These are phyloP conservation scores for Astur gentilis DNA, from an alignment of 2,113 vertebrate genomes.

Conservation along the genomic window DNA sequence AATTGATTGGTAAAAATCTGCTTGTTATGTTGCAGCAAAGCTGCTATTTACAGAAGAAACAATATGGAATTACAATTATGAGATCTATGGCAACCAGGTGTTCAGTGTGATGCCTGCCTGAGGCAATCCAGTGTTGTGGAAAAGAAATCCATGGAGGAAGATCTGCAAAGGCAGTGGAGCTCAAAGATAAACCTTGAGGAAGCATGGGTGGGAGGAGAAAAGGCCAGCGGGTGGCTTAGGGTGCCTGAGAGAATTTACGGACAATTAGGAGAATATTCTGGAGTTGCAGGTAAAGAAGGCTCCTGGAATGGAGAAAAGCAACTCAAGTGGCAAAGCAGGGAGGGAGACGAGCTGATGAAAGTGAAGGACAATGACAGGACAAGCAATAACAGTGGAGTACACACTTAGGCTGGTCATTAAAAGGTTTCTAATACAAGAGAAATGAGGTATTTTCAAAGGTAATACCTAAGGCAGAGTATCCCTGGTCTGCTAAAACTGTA, in stretches of 20 bases:
- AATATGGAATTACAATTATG: not conserved
- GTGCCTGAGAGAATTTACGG: slow-evolving; percentile 16
- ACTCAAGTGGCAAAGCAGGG: not conserved
- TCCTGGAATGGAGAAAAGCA: not conserved
- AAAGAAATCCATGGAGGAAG: slow-evolving; percentile 5
- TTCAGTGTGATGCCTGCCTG: not conserved
- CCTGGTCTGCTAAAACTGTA: not conserved
- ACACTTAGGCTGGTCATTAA: not conserved
- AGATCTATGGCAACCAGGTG: not conserved
- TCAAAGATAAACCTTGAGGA: not conserved
- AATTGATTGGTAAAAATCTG: not conserved
- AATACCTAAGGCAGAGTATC: not conserved
- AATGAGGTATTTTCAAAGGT: not conserved
- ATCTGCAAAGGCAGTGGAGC: not conserved
- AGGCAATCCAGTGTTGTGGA: not conserved
- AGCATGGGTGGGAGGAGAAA: not conserved
- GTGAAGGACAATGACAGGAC: not conserved
- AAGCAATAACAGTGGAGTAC: not conserved
- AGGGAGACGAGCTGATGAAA: not conserved
- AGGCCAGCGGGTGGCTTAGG: not conserved
- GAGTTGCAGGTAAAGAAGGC: not conserved
- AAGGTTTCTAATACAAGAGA: not conserved
- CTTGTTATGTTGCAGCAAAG: not conserved
- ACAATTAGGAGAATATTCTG: slow-evolving; percentile 27
- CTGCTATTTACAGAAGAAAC: not conserved